Evolutionary conservation across 2,113 vertebrate genomes (phyloP).

Genomic region (Lepus europaeus): DNA sequence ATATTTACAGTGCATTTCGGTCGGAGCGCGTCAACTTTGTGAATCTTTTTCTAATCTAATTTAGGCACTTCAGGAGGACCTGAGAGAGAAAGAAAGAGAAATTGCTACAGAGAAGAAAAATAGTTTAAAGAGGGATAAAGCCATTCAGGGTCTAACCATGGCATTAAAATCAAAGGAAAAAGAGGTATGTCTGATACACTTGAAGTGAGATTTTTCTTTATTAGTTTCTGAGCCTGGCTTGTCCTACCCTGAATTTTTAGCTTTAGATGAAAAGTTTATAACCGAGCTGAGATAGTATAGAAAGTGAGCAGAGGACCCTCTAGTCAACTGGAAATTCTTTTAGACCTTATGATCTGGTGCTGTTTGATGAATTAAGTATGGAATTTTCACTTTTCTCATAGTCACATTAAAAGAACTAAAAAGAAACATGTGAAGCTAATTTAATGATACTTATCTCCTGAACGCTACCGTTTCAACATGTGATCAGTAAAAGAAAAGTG

Average conservation of each 20-base stretch:
- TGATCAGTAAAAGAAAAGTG: not conserved
- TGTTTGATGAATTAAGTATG: not conserved
- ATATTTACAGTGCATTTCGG: slow-evolving; percentile 84
- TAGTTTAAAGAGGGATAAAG: slow-evolving; percentile 96
- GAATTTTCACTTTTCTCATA: not conserved
- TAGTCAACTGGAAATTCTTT: not conserved
- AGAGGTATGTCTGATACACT: slow-evolving; percentile 89
- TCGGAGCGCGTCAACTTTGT: slow-evolving; percentile 83
- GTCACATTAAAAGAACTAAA: slow-evolving; percentile 20
- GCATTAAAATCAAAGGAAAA: slow-evolving; percentile 95
- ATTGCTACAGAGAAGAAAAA: slow-evolving; percentile 95
- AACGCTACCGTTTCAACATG: not conserved
- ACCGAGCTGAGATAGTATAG: not conserved
- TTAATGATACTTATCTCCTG: not conserved
- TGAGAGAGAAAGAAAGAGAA: slow-evolving; percentile 92
- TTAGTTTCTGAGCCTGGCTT: slow-evolving; percentile 60
- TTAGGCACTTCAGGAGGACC: slow-evolving; percentile 91
- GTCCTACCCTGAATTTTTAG: slow-evolving; percentile 47
- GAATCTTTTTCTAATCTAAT: slow-evolving; percentile 86
- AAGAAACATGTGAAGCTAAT: not conserved
- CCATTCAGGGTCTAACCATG: slow-evolving; percentile 95
- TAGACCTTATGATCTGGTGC: not conserved
- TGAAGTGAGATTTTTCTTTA: slow-evolving; percentile 60
- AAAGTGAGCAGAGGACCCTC: not conserved
- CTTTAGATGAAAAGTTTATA: not conserved